phyloP scores from a whole-genome alignment of 2,113 vertebrate genomes.

The Ciconia maguari region DNA sequence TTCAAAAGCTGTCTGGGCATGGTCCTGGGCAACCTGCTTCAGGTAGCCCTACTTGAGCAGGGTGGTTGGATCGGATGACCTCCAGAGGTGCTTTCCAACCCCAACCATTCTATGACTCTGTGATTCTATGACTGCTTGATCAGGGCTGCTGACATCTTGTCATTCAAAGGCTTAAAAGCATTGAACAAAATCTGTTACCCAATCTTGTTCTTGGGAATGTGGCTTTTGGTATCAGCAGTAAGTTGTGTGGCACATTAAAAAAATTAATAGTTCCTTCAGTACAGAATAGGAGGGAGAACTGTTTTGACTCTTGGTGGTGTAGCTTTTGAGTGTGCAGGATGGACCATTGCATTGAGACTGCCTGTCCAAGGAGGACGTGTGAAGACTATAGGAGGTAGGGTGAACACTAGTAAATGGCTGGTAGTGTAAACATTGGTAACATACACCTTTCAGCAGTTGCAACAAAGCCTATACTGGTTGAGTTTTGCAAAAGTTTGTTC shows the following conservation, averaged over 20 bases:
- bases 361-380: neutral
- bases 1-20: neutral
- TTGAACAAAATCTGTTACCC: neutral
- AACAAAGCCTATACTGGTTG: neutral
- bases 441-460: neutral
- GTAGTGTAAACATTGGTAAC: neutral
- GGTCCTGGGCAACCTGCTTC: neutral
- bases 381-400: neutral
- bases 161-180: neutral
- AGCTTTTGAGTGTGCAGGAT: neutral
- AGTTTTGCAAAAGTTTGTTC: neutral
- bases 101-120: neutral
- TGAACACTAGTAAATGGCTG: neutral
- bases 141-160: neutral
- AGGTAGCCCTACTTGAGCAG: neutral
- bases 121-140: neutral
- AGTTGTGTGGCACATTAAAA: neutral
- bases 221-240: neutral
- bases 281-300: neutral
- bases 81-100: neutral
- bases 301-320: neutral
- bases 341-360: accelerated
- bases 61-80: neutral
- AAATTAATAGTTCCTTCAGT: neutral
- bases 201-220: neutral